These are phyloP conservation scores for Pandemis corylana DNA, from an alignment of 2,888 invertebrate species.

Conservation along the genomic window DNA sequence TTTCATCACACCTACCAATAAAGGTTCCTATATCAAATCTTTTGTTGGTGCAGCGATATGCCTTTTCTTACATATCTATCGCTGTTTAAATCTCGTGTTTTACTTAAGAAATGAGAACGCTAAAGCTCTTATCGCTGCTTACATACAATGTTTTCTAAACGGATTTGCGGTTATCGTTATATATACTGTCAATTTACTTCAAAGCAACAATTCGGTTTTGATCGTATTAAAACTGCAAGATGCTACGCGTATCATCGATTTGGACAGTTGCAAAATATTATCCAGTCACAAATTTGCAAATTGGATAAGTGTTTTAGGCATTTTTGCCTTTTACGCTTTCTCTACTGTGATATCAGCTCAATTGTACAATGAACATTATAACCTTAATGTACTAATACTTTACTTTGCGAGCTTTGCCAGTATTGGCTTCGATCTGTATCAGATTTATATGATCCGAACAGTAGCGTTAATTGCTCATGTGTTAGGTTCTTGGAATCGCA, in stretches of 20 bases:
- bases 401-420: background rate
- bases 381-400: background rate
- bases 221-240: background rate
- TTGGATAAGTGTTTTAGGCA: background rate
- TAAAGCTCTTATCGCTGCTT: background rate
- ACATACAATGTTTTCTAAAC: background rate
- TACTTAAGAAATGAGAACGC: background rate
- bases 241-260: background rate
- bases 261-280: background rate
- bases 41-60: background rate
- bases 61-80: background rate
- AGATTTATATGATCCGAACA: background rate
- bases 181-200: background rate
- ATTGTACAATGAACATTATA: background rate
- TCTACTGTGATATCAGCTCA: background rate
- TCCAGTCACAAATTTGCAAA: background rate
- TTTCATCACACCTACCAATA: slow-evolving; percentile 1
- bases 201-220: background rate
- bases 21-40: background rate
- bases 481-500: background rate
- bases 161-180: background rate
- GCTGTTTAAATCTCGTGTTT: background rate
- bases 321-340: background rate
- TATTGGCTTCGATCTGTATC: background rate
- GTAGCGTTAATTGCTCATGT: background rate